These are phyloP conservation scores for Falcaria lacertinaria DNA, from an alignment of 2,888 invertebrate genomes.

Conservation along the genomic window DNA sequence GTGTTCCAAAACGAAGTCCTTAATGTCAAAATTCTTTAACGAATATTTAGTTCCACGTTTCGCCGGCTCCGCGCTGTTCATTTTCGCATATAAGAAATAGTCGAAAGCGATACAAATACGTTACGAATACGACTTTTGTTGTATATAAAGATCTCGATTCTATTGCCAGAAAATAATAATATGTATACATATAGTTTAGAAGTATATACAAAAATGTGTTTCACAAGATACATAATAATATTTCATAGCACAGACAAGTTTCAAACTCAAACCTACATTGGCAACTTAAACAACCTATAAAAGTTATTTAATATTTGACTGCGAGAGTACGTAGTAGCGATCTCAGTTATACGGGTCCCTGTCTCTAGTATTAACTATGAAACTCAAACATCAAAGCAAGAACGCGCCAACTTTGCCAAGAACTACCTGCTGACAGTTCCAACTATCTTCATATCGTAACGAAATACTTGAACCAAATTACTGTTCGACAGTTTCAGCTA, in stretches of 20 bases:
- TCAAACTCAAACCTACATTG: conserved; percentile 11
- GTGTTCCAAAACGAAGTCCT: too few relatives aligned
- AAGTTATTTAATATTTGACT: conserved; percentile 27
- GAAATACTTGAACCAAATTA: conserved; percentile 22
- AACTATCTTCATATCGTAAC: conserved; percentile 36
- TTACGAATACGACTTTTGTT: too few relatives aligned
- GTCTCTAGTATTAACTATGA: conserved; percentile 34
- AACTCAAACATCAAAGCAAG: conserved; percentile 48
- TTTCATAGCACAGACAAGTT: background rate
- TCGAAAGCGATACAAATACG: too few relatives aligned
- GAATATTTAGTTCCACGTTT: too few relatives aligned
- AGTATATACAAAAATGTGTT: background rate
- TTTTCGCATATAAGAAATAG: too few relatives aligned
- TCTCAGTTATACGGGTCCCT: conserved; percentile 33
- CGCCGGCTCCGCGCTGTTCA: too few relatives aligned
- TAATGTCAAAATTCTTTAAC: too few relatives aligned
- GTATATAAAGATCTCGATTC: too few relatives aligned
- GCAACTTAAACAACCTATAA: conserved; percentile 20
- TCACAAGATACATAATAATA: background rate
- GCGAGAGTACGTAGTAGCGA: conserved; percentile 31
- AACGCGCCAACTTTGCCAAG: conserved; percentile 24
- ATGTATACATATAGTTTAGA: too few relatives aligned
- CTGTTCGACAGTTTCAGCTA: background rate
- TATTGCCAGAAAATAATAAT: too few relatives aligned
- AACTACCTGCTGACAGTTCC: conserved; percentile 45